phyloP scores from a whole-genome alignment of 2,113 vertebrate species.

The Hystrix cristata region DNA sequence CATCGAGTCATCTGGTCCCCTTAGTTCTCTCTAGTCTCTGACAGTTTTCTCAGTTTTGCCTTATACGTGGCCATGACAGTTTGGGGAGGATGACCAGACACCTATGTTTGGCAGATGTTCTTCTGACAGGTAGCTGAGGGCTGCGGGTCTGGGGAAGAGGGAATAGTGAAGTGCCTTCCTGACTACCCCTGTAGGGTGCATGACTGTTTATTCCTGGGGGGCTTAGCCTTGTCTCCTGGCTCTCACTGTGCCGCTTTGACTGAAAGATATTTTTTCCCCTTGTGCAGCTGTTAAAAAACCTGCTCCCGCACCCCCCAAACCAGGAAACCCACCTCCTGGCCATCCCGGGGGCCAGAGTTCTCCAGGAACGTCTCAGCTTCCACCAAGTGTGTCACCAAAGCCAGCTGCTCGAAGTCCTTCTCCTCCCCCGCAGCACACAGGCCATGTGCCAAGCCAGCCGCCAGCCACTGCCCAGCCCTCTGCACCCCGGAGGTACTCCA shows the following conservation, averaged over 20 bases:
- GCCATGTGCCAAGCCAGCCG: constrained; percentile 80
- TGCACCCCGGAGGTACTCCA: constrained; percentile 92
- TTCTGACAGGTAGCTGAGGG: not conserved
- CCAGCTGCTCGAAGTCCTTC: constrained; percentile 88
- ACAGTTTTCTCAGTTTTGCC: not conserved
- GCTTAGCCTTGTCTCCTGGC: not conserved
- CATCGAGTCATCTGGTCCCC: not conserved
- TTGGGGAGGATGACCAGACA: too few relatives aligned
- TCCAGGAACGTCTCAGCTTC: constrained; percentile 86
- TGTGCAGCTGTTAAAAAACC: constrained; percentile 95
- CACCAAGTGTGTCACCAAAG: constrained; percentile 90
- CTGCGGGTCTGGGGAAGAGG: not conserved
- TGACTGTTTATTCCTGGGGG: not conserved
- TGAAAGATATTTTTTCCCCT: not conserved
- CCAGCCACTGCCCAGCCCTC: constrained; percentile 84
- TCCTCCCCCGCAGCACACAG: constrained; percentile 86
- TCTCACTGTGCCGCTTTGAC: not conserved
- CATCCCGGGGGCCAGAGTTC: constrained; percentile 89
- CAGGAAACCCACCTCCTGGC: constrained; percentile 92
- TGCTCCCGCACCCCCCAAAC: constrained; percentile 97
- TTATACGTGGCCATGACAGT: not conserved
- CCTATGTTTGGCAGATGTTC: accelerated
- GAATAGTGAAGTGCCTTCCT: not conserved
- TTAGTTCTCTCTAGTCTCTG: not conserved
- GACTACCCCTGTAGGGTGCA: accelerated